Evolutionary conservation across 2,888 invertebrate species (phyloP), one percentile per base, ranked within the genome.

Genomic region (Aporophyla nigra): DNA sequence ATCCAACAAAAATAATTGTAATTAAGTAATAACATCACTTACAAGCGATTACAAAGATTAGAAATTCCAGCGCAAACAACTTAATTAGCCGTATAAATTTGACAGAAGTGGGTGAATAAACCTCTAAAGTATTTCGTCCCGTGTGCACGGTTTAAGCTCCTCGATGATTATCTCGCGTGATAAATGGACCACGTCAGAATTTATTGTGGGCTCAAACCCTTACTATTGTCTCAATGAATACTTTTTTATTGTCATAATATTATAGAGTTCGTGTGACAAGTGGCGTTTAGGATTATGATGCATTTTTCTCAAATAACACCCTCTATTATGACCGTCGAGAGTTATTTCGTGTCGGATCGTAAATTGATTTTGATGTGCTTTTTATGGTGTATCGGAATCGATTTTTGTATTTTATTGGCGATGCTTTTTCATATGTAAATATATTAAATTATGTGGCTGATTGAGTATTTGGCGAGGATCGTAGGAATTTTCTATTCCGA

Each of bases 141-240:
- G 93, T 91, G 93, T 91, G 92, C 91, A 91, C 88, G 88, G 89
- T 86, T 87, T 85, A 87, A 84, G 89, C 89, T 88, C 88, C 84
- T 90, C 92, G 96, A 96, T 96, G 91, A 93, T 93, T 95, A 96
- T 96, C 96, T 91, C 78, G 83, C 78, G 90, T 96, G 96, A 96
- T 96, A 96, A 96, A 96, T 96, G 96, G 93, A 95, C 91, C 94
- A 89, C 91, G 96, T 95, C 96, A 95, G 91, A 95, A 95, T 95
- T 95, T 95, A 96, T 95, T 94, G 94, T 94, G 93, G 92, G 92
- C 91, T 92, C 93, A 92, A 91, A 91, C 92, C 94, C 94, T 92
- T 87, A 91, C 96, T 96, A 96, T 96, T 96, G 96, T 96, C 96
- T 96, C 96, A 96, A 96, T 96, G 96, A 96, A 95, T 95, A 93